Evolutionary conservation across 30 jellyfish, hydroid and myxozoan species (phyloP).

Genomic region (Mastigias papua): DNA sequence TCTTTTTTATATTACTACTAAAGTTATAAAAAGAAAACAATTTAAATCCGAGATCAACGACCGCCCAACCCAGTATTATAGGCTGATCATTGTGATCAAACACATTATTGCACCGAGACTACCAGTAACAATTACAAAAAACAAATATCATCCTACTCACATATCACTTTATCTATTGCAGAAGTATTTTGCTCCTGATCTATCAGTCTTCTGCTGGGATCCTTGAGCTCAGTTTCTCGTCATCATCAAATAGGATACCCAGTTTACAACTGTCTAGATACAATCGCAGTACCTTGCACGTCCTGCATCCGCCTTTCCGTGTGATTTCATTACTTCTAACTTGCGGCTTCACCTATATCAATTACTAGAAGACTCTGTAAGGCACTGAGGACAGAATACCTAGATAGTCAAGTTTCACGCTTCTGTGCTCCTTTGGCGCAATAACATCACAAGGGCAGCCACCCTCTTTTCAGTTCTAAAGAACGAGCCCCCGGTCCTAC

Average conservation of each 20-base stretch:
- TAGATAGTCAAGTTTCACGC: not conserved
- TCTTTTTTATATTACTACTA: not conserved
- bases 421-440: not conserved
- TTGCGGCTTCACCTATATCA: not conserved
- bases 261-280: not conserved
- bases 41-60: not conserved
- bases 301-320: conserved; percentile 5
- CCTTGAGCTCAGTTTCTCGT: not conserved
- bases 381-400: not conserved
- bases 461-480: conserved; percentile 38
- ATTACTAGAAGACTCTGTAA: not conserved
- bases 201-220: not conserved
- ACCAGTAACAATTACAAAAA: conserved; percentile 27
- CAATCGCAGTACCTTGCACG: not conserved
- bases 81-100: conserved; percentile 38
- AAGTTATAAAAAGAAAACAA: not conserved
- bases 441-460: conserved; percentile 51
- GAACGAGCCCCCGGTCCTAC: conserved; percentile 13
- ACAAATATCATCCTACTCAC: not conserved
- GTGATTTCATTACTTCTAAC: not conserved
- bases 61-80: conserved; percentile 33
- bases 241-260: conserved; percentile 15
- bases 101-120: conserved; percentile 11
- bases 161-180: not conserved
- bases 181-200: not conserved